Evolutionary conservation across 2,113 vertebrate species (phyloP).

Genomic region (Gadus macrocephalus): DNA sequence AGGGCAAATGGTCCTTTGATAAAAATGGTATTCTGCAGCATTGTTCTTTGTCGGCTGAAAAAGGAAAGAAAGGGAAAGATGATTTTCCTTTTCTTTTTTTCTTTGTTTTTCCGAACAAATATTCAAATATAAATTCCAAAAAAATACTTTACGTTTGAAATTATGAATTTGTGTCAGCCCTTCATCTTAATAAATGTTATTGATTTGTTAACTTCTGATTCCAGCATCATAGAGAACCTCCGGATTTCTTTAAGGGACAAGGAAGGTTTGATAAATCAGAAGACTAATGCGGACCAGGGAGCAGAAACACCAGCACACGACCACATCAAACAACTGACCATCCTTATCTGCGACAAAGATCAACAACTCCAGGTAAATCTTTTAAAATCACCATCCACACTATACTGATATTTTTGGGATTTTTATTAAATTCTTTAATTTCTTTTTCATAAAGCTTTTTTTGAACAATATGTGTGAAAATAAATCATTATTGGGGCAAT

Average conservation of each 20-base stretch:
- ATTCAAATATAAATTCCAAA: too few relatives aligned
- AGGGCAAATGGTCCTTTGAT: too few relatives aligned
- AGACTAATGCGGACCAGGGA: constrained; percentile 54
- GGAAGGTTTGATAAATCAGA: constrained; percentile 76
- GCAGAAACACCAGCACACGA: constrained; percentile 51
- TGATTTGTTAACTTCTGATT: constrained; percentile 2
- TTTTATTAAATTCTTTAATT: background rate
- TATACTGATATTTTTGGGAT: background rate
- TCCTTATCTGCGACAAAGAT: constrained; percentile 70
- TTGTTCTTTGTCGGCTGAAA: too few relatives aligned
- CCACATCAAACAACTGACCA: constrained; percentile 61
- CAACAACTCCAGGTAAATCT: constrained; percentile 75
- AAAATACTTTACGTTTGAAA: too few relatives aligned
- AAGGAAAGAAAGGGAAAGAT: background rate
- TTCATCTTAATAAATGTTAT: background rate
- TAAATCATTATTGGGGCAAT: background rate
- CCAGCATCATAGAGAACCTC: constrained; percentile 83
- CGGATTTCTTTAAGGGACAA: constrained; percentile 77
- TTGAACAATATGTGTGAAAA: too few relatives aligned
- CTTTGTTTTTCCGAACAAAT: background rate
- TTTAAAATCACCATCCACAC: background rate
- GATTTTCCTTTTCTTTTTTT: background rate
- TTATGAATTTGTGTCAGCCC: too few relatives aligned
- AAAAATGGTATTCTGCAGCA: too few relatives aligned
- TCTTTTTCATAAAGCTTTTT: background rate